Evolutionary conservation across 2,797 vertebrate genomes (phyloP).

Genomic region (Rallus crepitans): DNA sequence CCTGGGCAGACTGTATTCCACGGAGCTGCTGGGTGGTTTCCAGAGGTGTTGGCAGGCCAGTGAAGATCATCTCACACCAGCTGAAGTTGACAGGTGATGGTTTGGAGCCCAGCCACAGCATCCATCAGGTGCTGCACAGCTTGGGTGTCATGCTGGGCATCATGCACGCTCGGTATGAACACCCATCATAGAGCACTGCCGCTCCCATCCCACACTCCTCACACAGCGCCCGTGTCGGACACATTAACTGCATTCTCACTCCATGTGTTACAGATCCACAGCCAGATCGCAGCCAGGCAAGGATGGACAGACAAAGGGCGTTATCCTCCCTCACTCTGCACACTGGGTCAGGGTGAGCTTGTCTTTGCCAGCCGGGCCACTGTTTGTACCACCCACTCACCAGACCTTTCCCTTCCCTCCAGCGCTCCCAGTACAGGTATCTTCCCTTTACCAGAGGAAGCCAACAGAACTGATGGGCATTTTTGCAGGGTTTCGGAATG

Average conservation of each 20-base stretch:
- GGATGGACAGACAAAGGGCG: constrained; percentile 5
- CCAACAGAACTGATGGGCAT: rapidly evolving
- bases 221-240: too few relatives aligned
- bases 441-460: neutral
- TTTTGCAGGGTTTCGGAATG: neutral
- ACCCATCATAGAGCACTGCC: too few relatives aligned
- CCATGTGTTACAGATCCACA: neutral
- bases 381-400: neutral
- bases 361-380: neutral
- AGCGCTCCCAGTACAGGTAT: rapidly evolving
- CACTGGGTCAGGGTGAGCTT: neutral
- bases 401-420: neutral
- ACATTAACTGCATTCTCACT: too few relatives aligned
- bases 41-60: too few relatives aligned
- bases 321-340: neutral
- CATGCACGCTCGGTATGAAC: too few relatives aligned
- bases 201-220: too few relatives aligned
- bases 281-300: neutral
- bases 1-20: neutral
- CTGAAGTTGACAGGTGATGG: too few relatives aligned
- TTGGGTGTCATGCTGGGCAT: too few relatives aligned
- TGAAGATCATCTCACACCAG: too few relatives aligned
- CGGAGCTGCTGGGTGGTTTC: neutral
- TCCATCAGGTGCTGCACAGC: too few relatives aligned
- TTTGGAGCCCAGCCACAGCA: too few relatives aligned